Base-by-base conservation (phyloP, 2,113 vertebrate genomes). In the Machaerirhynchus nigripectus region DNA sequence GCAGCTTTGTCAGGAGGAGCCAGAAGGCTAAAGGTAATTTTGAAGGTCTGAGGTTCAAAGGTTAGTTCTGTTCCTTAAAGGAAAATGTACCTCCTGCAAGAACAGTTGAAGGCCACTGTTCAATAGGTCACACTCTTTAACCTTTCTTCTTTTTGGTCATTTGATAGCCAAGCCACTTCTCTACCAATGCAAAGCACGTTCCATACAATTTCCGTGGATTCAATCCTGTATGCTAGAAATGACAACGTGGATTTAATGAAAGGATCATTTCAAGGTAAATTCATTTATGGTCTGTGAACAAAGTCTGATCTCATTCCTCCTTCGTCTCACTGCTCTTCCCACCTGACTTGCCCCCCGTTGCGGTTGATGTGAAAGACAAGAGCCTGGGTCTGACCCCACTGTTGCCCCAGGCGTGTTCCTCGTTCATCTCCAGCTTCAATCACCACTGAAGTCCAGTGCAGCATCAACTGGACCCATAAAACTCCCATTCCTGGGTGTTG, bases 11-110 rank as follows among this genome's bases (percentile, higher is more conserved):
- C 91, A 55, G 92, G 40, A 80, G 77, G n/a, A 90, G 81, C 76
- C 95, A 97, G 97, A 92, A 97, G 95, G 88, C 90, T 76, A 24
- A 92, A 93, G 84, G 74, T 57, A 53, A 90, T 88, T 68, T 26
- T 37, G 87, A 80, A 68, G 63, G 74, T 74, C 94, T 95, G 87
- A 84, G 83, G 96, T 96, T 97, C 89, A 96, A 91, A 97, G 97
- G 96, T 97, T 65, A 94, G 50, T 40, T 84, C 49, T 95, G 90
- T 63, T 84, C 49, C 86, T 94, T 50, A 57, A 85, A 70, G 77
- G 89, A 92, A 89, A 89, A 81, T 47, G 52, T 44, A 18, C 65
- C 33, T 96, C 59, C 87, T 84, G 59, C 61, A 92, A 59, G 79
- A 95, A 44, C 56, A 77, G 89, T 33, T 95, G 91, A 91, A 95